phyloP scores from a whole-genome alignment of 2,888 invertebrate genomes.

The Keiferia lycopersicella region DNA sequence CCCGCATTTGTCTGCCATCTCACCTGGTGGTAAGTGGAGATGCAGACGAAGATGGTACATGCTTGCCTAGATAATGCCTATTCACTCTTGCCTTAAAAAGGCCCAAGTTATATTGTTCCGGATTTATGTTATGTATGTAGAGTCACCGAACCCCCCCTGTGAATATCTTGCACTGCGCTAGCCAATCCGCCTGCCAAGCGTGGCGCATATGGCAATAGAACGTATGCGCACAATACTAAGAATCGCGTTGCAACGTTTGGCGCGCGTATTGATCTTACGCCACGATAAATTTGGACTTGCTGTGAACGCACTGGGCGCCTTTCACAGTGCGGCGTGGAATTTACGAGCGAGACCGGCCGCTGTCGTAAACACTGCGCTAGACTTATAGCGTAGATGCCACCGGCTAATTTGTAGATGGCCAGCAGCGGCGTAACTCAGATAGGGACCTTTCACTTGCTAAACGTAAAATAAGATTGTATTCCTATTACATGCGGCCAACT shows the following conservation, averaged over 20 bases:
- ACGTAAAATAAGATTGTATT: not conserved
- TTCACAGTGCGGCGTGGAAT: not conserved
- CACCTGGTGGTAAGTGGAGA: too few relatives aligned
- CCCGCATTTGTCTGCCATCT: too few relatives aligned
- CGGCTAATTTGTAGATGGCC: not conserved
- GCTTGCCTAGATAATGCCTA: too few relatives aligned
- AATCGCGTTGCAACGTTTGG: not conserved
- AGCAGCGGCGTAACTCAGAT: not conserved
- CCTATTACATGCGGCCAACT: too few relatives aligned
- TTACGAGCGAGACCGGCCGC: not conserved
- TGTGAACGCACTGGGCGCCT: conserved; percentile 10
- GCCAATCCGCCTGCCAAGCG: too few relatives aligned
- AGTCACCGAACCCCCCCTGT: too few relatives aligned
- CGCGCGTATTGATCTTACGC: not conserved
- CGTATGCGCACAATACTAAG: not conserved
- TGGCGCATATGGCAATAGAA: too few relatives aligned
- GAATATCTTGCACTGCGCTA: too few relatives aligned
- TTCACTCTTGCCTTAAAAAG: too few relatives aligned
- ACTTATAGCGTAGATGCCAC: not conserved
- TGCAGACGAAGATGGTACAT: too few relatives aligned
- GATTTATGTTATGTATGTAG: too few relatives aligned
- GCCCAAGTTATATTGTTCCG: too few relatives aligned
- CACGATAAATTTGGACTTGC: not conserved
- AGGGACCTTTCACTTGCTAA: not conserved
- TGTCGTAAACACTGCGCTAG: not conserved